A percentile compares a stretch with the other conserved stretches of the same genome.
Evolutionary conservation across 2,888 invertebrate species (phyloP).

Genomic region (Carabus problematicus): DNA sequence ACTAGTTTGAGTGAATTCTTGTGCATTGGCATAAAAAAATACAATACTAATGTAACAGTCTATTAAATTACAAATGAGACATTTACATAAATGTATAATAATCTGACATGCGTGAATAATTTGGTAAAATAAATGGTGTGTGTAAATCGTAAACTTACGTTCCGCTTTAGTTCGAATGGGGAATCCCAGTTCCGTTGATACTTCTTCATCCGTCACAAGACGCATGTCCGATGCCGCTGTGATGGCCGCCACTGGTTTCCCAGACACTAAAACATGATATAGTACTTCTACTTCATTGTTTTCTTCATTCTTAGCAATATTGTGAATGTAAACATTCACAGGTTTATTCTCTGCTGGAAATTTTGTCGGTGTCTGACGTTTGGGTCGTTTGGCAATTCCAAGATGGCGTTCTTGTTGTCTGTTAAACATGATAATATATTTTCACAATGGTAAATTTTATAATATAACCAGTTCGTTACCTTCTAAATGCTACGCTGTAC

Average conservation of each 20-base stretch:
- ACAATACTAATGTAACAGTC: too few species aligned
- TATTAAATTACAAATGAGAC: too few species aligned
- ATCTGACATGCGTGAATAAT: too few species aligned
- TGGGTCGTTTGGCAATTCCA: slow-evolving; percentile 64
- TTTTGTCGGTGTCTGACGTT: slow-evolving; percentile 48
- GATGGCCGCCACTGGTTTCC: slow-evolving; percentile 79
- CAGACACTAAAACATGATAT: slow-evolving; percentile 82
- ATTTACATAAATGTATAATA: too few species aligned
- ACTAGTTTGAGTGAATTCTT: too few species aligned
- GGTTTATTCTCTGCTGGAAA: slow-evolving; percentile 55
- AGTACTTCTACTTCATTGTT: slow-evolving; percentile 68
- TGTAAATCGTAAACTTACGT: slow-evolving; percentile 66
- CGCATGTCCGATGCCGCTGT: slow-evolving; percentile 86
- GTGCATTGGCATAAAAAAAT: too few species aligned
- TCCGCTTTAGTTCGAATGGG: slow-evolving; percentile 83
- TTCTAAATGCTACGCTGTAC: slow-evolving; percentile 81
- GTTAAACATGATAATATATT: slow-evolving; percentile 4
- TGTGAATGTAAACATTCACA: slow-evolving; percentile 73
- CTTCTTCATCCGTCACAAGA: slow-evolving; percentile 79
- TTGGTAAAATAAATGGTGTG: too few species aligned
- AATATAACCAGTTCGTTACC: slow-evolving; percentile 59
- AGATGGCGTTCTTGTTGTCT: slow-evolving; percentile 84
- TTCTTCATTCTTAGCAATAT: slow-evolving; percentile 65
- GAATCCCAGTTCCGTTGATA: slow-evolving; percentile 75
- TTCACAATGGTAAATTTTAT: slow-evolving; percentile 1